phyloP scores from a whole-genome alignment of 2,113 vertebrate species.

The Polypterus senegalus region DNA sequence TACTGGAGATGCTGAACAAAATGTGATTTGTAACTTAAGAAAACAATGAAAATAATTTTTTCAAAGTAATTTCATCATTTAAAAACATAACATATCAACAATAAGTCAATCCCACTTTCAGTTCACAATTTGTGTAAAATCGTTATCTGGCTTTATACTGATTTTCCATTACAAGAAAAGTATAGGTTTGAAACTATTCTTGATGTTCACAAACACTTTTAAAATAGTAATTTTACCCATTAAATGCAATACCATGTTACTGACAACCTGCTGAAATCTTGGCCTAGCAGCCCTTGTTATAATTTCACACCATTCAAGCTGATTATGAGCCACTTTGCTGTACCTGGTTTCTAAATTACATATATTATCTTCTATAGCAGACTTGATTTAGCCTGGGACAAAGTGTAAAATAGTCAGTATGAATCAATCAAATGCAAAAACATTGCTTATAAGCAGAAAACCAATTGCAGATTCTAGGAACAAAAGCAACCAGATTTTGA shows the following conservation, averaged over 20 bases:
- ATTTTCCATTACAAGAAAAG: neutral
- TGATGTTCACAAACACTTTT: neutral
- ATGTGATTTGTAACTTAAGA: too few species aligned
- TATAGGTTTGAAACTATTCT: neutral
- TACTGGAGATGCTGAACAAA: too few species aligned
- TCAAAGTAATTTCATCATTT: too few species aligned
- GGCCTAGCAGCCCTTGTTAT: neutral
- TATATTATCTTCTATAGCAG: neutral
- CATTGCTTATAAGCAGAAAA: neutral
- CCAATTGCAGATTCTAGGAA: too few species aligned
- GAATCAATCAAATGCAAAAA: neutral
- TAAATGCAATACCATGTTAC: neutral
- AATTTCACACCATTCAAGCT: neutral
- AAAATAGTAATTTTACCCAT: conserved; percentile 1
- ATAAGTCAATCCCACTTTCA: too few species aligned
- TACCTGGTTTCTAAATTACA: neutral
- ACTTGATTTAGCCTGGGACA: neutral
- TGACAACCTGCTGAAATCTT: conserved; percentile 1
- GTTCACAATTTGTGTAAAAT: too few species aligned
- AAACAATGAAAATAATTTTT: too few species aligned
- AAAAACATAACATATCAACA: too few species aligned
- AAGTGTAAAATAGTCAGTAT: neutral
- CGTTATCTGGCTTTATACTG: neutral
- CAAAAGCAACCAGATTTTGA: too few species aligned
- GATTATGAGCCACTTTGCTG: neutral